A percentile compares a stretch with the other conserved stretches of the same genome.
These are phyloP conservation scores for Stenolophus ochropezus DNA, from an alignment of 2,888 invertebrate species.

Conservation along the genomic window DNA sequence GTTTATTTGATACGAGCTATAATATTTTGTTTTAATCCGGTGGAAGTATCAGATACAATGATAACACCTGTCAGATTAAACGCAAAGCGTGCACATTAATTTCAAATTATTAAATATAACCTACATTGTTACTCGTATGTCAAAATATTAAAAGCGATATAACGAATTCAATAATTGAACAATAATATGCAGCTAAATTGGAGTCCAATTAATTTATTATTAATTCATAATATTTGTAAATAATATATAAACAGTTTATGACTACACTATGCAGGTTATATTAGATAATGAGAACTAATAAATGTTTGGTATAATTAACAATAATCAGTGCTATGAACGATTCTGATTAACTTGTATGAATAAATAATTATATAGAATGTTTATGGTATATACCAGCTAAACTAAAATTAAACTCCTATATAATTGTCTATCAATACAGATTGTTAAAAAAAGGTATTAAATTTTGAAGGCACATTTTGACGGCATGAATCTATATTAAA, in stretches of 20 bases:
- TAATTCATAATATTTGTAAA: not conserved
- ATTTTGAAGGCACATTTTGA: too few species aligned
- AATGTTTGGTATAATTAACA: not conserved
- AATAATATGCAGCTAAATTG: not conserved
- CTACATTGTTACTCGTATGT: not conserved
- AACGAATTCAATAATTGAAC: not conserved
- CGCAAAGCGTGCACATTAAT: not conserved
- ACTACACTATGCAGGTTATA: not conserved
- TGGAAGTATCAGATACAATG: not conserved
- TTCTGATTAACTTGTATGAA: too few species aligned
- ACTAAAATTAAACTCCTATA: too few species aligned
- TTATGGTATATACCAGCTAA: too few species aligned
- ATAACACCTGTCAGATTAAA: not conserved
- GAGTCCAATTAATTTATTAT: not conserved
- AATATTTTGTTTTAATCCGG: slow-evolving; percentile 7
- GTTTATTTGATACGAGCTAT: not conserved
- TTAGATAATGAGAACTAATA: not conserved
- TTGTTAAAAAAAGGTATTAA: too few species aligned
- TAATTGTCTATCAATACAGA: too few species aligned
- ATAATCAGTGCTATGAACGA: too few species aligned
- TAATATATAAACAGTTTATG: not conserved
- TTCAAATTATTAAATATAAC: not conserved
- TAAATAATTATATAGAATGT: too few species aligned
- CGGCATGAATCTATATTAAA: too few species aligned
- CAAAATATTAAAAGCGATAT: not conserved